Evolutionary conservation across 2,797 vertebrate genomes (phyloP), one percentile per base, ranked within the genome.

Genomic region (Cuniculus paca): DNA sequence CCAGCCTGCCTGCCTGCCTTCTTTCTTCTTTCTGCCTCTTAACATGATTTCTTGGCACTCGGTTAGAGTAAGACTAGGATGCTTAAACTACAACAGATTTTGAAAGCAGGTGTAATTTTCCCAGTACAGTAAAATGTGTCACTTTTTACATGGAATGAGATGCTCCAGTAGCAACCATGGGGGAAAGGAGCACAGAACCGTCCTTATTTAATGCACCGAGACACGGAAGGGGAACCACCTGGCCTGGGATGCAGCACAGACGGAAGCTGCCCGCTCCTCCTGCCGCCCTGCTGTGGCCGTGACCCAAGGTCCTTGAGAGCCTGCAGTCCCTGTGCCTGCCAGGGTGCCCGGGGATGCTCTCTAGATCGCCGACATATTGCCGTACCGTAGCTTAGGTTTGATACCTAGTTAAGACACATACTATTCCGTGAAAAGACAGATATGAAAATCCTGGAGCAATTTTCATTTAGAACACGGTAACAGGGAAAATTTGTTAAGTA

Each of bases 41-140:
- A 5, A n/a, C 34, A 65, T 3, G 86, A 81, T 54, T 72, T 16
- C 7, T 31, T 70, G 70, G 68, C 58, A 3, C 34, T 84, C 31
- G 81, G 0, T 36, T 72, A 12, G 39, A 75, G 52, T 86, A 80
- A 74, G 81, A 88, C 13, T 63, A 50, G 24, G n/a, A 52, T 65
- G 42, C 28, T 93, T 74, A 87, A 68, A 6, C 28, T 42, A 22
- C 10, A 48, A 83, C 13, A 90, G 34, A 79, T 90, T 74, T 91
- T 72, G 54, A 93, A 86, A 81, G n/a, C 39, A 94, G 80, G 93
- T 26, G 52, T 60, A 52, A 93, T 36, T 95, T 87, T 90, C 17
- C 65, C 5, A 42, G 22, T 50, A 61, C 7, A 52, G 56, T 31
- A 85, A 90, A 87, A 77, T 31, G 2, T 42, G 39, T 72, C 60